These are phyloP conservation scores for Osedax frankpressi DNA, from an alignment of 2,888 invertebrate genomes.

Conservation along the genomic window DNA sequence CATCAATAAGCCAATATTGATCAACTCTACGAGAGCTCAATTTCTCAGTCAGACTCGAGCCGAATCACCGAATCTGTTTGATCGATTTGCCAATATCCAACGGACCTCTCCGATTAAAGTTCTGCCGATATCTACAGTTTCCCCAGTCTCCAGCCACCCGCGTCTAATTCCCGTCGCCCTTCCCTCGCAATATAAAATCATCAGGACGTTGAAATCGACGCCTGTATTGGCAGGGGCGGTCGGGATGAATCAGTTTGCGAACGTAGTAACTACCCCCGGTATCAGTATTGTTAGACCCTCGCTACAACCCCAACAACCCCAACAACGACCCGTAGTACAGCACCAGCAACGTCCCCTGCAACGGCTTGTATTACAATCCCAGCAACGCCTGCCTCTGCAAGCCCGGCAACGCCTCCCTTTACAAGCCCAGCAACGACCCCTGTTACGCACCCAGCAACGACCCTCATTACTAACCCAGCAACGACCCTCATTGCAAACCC, in stretches of 20 bases:
- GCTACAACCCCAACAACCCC: neutral
- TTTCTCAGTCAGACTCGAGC: neutral
- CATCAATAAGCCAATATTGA: neutral
- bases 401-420: neutral
- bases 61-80: neutral
- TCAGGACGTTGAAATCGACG: neutral
- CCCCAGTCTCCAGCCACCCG: neutral
- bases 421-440: too few relatives aligned
- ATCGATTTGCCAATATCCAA: neutral
- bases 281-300: too few relatives aligned
- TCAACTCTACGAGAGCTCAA: neutral
- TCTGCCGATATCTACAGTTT: neutral
- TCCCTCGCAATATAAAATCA: neutral
- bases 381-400: neutral
- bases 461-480: too few relatives aligned
- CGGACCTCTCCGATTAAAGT: neutral
- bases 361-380: neutral
- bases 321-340: conserved; percentile 1
- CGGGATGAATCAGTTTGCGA: too few relatives aligned
- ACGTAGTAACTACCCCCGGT: too few relatives aligned
- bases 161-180: neutral
- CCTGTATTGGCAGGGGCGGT: too few relatives aligned
- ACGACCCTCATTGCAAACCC: too few relatives aligned
- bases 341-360: neutral
- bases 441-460: too few relatives aligned